A percentile compares a stretch with the other conserved stretches of the same genome.
Conservation (phyloP, 2,797 vertebrate genomes). For the Mormyrus proboscirostris region DNA sequence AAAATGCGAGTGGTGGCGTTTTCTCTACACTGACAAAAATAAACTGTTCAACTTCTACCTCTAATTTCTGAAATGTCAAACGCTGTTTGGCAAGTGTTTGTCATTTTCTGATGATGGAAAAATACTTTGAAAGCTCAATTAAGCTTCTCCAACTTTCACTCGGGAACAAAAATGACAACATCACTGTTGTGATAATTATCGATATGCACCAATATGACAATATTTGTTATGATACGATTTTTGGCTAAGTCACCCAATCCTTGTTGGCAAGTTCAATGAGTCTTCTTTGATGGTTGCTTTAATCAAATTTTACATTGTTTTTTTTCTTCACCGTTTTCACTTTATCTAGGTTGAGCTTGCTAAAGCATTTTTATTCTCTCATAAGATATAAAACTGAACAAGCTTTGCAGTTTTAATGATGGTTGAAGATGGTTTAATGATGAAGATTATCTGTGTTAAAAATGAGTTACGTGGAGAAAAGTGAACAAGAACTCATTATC, state of each 20-base stretch:
- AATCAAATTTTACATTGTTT: neutral
- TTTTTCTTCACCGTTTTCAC: neutral
- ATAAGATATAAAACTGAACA: neutral
- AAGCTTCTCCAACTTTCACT: neutral
- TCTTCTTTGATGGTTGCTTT: neutral
- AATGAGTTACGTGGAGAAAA: neutral
- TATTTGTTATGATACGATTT: neutral
- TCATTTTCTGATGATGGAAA: neutral
- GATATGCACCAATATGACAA: neutral
- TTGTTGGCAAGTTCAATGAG: neutral
- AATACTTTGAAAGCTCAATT: neutral
- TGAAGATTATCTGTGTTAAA: too few species aligned
- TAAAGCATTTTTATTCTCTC: neutral
- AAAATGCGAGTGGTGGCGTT: neutral
- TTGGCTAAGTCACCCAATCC: neutral
- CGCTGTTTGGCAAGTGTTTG: neutral
- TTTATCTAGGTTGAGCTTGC: neutral
- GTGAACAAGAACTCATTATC: neutral
- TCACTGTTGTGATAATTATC: neutral
- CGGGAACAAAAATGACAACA: neutral
- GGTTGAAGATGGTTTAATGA: neutral
- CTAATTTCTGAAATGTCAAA: neutral
- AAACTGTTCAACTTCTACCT: neutral
- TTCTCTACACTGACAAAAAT: neutral
- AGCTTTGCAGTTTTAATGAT: neutral